phyloP scores from a whole-genome alignment of 2,888 invertebrate species.

The Amorpha juglandis region DNA sequence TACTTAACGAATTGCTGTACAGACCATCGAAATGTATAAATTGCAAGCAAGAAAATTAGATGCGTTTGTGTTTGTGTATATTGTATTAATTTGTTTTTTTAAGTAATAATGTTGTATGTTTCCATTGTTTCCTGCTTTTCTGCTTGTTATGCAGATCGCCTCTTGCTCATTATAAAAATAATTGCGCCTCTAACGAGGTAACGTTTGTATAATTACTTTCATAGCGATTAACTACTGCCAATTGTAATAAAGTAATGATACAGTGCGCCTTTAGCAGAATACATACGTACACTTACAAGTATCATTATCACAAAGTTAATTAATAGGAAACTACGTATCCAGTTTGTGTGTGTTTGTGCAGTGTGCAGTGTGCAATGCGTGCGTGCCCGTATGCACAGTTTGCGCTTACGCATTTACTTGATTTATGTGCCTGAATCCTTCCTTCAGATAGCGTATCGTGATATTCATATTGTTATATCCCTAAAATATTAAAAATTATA shows the following conservation, averaged over 20 bases:
- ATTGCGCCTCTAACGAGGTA: constrained; percentile 29
- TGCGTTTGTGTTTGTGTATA: no score
- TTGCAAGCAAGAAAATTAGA: no score
- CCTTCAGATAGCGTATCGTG: background rate
- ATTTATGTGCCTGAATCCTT: constrained; percentile 5
- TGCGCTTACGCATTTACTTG: background rate
- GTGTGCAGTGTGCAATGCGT: background rate
- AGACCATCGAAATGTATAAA: no score
- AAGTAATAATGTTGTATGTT: background rate
- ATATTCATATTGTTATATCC: constrained; percentile 18
- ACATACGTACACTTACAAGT: constrained; percentile 8
- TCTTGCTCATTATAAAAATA: constrained; percentile 33
- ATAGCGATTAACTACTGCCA: constrained; percentile 29
- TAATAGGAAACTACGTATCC: background rate
- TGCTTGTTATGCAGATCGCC: constrained; percentile 29
- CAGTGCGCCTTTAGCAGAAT: constrained; percentile 23
- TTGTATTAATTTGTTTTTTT: background rate
- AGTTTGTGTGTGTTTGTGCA: background rate
- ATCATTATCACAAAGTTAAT: constrained; percentile 23
- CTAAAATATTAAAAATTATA: constrained; percentile 40
- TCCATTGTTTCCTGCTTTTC: constrained; percentile 30
- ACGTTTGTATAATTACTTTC: constrained; percentile 32
- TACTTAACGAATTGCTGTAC: no score
- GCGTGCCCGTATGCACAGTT: background rate
- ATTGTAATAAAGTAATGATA: constrained; percentile 29